These are phyloP conservation scores for Drosophila phalerata DNA, from an alignment of 2,888 invertebrate species.

Conservation along the genomic window DNA sequence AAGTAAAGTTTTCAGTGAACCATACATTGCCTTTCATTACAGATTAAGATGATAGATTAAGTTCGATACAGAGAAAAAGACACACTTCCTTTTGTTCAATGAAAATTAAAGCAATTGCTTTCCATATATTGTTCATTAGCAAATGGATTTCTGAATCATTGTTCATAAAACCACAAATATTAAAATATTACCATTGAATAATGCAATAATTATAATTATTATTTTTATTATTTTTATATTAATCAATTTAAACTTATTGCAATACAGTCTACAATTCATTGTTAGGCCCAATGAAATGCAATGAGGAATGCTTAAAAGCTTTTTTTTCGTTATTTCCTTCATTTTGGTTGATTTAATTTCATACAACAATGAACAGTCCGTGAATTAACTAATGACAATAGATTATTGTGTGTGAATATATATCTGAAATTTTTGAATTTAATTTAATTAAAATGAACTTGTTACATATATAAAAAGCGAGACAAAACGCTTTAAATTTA, in stretches of 20 bases:
- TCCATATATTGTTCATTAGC: neutral
- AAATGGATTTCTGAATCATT: neutral
- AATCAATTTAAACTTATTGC: neutral
- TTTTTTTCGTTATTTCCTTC: neutral
- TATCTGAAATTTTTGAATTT: neutral
- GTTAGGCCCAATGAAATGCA: neutral
- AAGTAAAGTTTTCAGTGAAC: too few relatives aligned
- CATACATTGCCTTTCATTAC: too few relatives aligned
- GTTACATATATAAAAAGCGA: neutral
- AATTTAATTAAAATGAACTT: conserved; percentile 1
- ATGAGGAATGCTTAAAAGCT: neutral
- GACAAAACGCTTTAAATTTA: conserved; percentile 31
- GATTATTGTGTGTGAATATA: neutral
- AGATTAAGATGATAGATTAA: too few relatives aligned
- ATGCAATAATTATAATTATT: neutral
- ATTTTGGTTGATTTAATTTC: neutral
- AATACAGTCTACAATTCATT: neutral
- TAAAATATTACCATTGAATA: too few relatives aligned
- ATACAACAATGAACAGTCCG: neutral
- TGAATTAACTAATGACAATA: neutral
- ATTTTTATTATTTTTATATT: too few relatives aligned
- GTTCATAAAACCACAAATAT: neutral
- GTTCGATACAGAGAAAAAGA: too few relatives aligned
- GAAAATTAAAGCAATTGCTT: neutral
- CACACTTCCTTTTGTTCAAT: too few relatives aligned